Percentiles rank a stretch among this genome's conserved stretches.
Evolutionary conservation across 1,140 invertebrate species (phyloP).

Genomic region (Choristoneura fumiferana): DNA sequence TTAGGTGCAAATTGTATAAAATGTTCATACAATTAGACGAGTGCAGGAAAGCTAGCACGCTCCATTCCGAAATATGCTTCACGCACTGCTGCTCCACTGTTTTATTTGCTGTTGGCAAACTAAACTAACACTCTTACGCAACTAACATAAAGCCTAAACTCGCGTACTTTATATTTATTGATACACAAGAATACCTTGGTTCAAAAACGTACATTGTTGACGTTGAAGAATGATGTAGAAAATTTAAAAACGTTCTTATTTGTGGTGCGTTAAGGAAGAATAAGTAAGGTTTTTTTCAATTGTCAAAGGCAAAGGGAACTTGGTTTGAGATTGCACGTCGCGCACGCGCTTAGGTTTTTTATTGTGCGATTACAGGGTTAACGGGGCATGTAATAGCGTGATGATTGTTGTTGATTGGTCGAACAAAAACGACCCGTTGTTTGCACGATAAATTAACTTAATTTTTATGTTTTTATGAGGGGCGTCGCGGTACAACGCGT

Average conservation of each 20-base stretch:
- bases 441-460: constrained; percentile 30
- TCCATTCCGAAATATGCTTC: constrained; percentile 44
- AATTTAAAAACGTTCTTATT: background rate
- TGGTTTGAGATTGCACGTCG: constrained; percentile 30
- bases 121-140: background rate
- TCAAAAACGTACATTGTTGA: background rate
- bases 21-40: constrained; percentile 48
- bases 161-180: too few relatives aligned
- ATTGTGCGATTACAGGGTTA: constrained; percentile 39
- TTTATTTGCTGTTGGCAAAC: background rate
- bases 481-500: background rate
- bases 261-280: background rate
- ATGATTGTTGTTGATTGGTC: constrained; percentile 36
- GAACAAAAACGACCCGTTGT: constrained; percentile 29
- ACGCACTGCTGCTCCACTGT: constrained; percentile 29
- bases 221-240: background rate
- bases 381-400: constrained; percentile 39
- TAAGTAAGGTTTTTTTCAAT: background rate
- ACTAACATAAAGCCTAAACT: background rate
- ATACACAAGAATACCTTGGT: background rate
- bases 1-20: constrained; percentile 44
- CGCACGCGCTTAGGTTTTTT: constrained; percentile 36
- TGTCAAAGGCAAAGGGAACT: background rate
- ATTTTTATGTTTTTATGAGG: constrained; percentile 12
- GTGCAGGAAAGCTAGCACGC: constrained; percentile 35